Conservation (phyloP, 1,140 invertebrate species). For the Hycleus phaleratus region DNA sequence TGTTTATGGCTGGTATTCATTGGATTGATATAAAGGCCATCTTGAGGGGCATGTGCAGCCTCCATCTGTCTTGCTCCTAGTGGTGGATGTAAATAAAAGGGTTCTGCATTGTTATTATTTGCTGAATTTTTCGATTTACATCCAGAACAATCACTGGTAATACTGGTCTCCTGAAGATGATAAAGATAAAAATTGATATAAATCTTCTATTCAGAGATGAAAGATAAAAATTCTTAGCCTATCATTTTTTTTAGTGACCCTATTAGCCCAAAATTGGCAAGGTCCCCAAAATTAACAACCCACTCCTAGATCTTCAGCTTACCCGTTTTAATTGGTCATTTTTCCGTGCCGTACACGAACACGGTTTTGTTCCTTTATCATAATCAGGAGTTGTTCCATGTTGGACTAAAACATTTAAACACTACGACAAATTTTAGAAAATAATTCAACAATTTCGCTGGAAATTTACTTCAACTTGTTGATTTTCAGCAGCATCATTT, state of each 20-base stretch:
- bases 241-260: too few relatives aligned
- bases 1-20: constrained; percentile 51
- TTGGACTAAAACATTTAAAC: constrained; percentile 67
- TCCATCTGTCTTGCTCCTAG: constrained; percentile 36
- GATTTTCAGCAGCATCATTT: constrained; percentile 82
- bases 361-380: constrained; percentile 26
- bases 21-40: constrained; percentile 73
- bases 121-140: constrained; percentile 25
- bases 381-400: constrained; percentile 60
- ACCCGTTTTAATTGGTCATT: constrained; percentile 30
- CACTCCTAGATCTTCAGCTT: background rate
- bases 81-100: constrained; percentile 68
- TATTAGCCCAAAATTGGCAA: too few relatives aligned
- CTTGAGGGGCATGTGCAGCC: constrained; percentile 52
- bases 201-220: too few relatives aligned
- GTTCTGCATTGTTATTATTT: constrained; percentile 46
- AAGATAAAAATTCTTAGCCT: too few relatives aligned
- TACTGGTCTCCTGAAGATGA: constrained; percentile 11
- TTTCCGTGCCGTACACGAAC: constrained; percentile 31
- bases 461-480: constrained; percentile 70
- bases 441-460: background rate
- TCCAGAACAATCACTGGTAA: constrained; percentile 32
- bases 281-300: too few relatives aligned
- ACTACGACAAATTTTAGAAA: constrained; percentile 44
- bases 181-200: too few relatives aligned